phyloP scores from a whole-genome alignment of 2,113 vertebrate genomes.

The Silurus asotus region DNA sequence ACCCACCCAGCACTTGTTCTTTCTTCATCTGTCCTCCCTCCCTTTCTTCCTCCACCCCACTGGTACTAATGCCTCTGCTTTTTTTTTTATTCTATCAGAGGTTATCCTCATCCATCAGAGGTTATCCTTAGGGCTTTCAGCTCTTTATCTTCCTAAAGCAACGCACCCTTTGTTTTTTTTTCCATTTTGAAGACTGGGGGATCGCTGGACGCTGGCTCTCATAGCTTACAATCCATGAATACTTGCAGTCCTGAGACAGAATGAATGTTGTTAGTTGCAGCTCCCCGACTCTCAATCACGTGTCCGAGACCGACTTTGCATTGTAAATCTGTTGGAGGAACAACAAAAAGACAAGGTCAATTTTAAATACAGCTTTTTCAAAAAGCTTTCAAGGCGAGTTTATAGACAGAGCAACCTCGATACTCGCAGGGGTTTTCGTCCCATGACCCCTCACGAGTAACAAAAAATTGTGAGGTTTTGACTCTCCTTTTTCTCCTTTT shows the following conservation, averaged over 20 bases:
- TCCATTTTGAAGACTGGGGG: slow-evolving; percentile 5
- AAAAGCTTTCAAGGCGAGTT: too few relatives aligned
- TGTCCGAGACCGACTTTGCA: not conserved
- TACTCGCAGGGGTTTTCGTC: too few relatives aligned
- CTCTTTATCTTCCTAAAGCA: slow-evolving; percentile 27
- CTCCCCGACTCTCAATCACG: not conserved
- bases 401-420: too few relatives aligned
- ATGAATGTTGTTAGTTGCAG: slow-evolving; percentile 14
- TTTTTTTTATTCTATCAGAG: slow-evolving; percentile 14
- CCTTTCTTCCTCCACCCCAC: not conserved
- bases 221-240: not conserved
- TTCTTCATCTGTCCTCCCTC: slow-evolving; percentile 21
- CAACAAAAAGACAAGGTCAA: not conserved
- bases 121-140: slow-evolving; percentile 36
- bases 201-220: not conserved
- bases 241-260: slow-evolving; percentile 1
- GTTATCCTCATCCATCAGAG: slow-evolving; percentile 16
- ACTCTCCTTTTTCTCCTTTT: too few relatives aligned
- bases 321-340: not conserved
- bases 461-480: too few relatives aligned
- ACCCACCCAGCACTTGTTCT: not conserved
- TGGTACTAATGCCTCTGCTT: slow-evolving; percentile 15
- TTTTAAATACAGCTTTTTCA: not conserved
- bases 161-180: not conserved
- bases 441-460: too few relatives aligned